phyloP scores from a whole-genome alignment of 2,113 vertebrate genomes.

The Perognathus longimembris region DNA sequence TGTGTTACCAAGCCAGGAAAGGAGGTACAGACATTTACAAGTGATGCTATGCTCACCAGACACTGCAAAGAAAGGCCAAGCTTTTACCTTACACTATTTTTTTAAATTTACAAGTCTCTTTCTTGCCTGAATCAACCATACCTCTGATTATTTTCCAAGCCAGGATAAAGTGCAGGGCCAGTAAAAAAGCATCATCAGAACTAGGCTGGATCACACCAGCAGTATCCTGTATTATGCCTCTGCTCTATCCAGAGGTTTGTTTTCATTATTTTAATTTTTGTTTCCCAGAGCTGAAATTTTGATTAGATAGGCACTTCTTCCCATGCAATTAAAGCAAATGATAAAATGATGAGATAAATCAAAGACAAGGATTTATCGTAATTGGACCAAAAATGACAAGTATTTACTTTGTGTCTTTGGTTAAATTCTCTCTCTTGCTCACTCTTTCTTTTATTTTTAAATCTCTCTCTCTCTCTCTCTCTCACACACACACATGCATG shows the following conservation, averaged over 20 bases:
- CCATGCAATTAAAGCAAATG: background rate
- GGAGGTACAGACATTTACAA: background rate
- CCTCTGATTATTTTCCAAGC: background rate
- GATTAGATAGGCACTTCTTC: background rate
- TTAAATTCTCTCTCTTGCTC: background rate
- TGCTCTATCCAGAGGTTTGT: background rate
- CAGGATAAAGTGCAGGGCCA: background rate
- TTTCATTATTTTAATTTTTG: slow-evolving; percentile 17
- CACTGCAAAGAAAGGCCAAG: background rate
- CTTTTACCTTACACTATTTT: background rate
- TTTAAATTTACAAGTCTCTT: background rate
- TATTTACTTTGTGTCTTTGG: background rate
- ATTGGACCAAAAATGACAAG: background rate
- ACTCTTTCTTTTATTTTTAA: background rate
- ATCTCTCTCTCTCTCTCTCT: background rate
- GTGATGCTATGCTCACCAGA: background rate
- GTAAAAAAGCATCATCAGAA: background rate
- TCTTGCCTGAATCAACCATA: background rate
- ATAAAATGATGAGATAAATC: slow-evolving; percentile 16
- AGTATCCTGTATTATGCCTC: fast-evolving
- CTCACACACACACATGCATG: no score
- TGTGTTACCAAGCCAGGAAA: background rate
- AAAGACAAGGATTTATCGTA: background rate
- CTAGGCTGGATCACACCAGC: no score
- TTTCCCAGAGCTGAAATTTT: background rate